These are phyloP conservation scores for Atractosteus spatula DNA, from an alignment of 2,113 vertebrate species.

Conservation along the genomic window DNA sequence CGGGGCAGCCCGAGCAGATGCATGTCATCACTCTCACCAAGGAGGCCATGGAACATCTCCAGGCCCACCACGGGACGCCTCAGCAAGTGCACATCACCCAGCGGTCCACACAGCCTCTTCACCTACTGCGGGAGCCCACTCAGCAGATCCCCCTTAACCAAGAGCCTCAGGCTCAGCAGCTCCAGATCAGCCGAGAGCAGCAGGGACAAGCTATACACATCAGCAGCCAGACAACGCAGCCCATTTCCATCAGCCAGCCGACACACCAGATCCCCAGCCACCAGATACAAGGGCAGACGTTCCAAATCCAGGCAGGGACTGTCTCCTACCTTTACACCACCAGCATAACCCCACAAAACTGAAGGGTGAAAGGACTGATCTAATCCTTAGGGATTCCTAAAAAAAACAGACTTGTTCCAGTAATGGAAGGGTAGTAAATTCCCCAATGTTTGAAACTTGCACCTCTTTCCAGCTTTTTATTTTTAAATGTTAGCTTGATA, in stretches of 20 bases:
- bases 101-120: slow-evolving; percentile 53
- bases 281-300: slow-evolving; percentile 67
- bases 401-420: too few species aligned
- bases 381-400: too few species aligned
- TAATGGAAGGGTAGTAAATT: too few species aligned
- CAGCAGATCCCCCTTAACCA: slow-evolving; percentile 50
- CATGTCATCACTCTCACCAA: slow-evolving; percentile 90
- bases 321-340: slow-evolving; percentile 66
- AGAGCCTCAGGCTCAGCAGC: slow-evolving; percentile 25
- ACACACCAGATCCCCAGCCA: slow-evolving; percentile 60
- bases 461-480: too few species aligned
- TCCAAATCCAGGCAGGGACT: slow-evolving; percentile 71
- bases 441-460: too few species aligned
- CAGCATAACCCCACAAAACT: slow-evolving; percentile 50
- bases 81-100: slow-evolving; percentile 62
- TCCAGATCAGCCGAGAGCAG: slow-evolving; percentile 29
- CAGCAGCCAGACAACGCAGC: slow-evolving; percentile 55
- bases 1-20: slow-evolving; percentile 76
- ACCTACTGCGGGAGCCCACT: slow-evolving; percentile 45
- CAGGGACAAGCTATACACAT: slow-evolving; percentile 57
- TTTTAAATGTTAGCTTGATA: too few species aligned
- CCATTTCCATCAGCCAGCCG: slow-evolving; percentile 66
- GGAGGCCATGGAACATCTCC: slow-evolving; percentile 84
- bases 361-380: background rate
- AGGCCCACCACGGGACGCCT: slow-evolving; percentile 66